Percentiles rank a stretch among this genome's conserved stretches.
Conservation (phyloP, 2,888 invertebrate genomes). For the Dicranocentrus wangi region DNA sequence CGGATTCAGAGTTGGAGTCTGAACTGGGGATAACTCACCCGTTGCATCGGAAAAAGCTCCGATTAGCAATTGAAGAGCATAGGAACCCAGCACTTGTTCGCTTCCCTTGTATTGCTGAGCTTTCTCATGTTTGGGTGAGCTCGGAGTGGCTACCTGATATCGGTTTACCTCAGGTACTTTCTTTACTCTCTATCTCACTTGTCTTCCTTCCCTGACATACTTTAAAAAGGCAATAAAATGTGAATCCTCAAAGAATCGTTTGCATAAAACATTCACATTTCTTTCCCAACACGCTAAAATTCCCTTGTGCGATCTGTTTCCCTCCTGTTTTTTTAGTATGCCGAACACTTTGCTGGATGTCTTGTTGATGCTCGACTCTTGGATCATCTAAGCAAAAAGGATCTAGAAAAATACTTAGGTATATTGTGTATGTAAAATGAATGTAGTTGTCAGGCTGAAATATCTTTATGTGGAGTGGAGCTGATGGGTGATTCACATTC, state of each 20-base stretch:
- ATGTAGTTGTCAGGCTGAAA: constrained; percentile 23
- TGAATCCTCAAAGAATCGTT: constrained; percentile 25
- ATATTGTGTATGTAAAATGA: background rate
- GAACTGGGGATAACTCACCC: constrained; percentile 93
- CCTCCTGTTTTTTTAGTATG: constrained; percentile 80
- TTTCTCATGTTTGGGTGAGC: constrained; percentile 94
- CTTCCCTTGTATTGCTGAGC: constrained; percentile 89
- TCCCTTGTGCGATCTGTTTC: constrained; percentile 33
- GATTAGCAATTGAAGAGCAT: constrained; percentile 94
- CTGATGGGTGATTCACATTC: background rate
- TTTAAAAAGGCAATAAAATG: constrained; percentile 20
- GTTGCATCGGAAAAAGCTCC: constrained; percentile 93
- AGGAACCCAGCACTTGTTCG: constrained; percentile 89
- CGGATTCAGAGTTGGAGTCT: constrained; percentile 91
- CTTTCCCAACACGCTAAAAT: constrained; percentile 9
- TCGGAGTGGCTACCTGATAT: constrained; percentile 94
- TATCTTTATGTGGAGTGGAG: constrained; percentile 10
- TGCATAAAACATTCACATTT: constrained; percentile 41
- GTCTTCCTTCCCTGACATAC: constrained; percentile 7
- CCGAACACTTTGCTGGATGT: constrained; percentile 89
- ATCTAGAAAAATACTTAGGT: constrained; percentile 89
- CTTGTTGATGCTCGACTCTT: constrained; percentile 95
- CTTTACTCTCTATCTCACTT: constrained; percentile 18
- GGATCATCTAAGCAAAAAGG: constrained; percentile 93
- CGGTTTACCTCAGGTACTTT: constrained; percentile 84